Evolutionary conservation across 2,888 invertebrate species (phyloP), one percentile per base, ranked within the genome.

Genomic region (Stratiomys singularior): DNA sequence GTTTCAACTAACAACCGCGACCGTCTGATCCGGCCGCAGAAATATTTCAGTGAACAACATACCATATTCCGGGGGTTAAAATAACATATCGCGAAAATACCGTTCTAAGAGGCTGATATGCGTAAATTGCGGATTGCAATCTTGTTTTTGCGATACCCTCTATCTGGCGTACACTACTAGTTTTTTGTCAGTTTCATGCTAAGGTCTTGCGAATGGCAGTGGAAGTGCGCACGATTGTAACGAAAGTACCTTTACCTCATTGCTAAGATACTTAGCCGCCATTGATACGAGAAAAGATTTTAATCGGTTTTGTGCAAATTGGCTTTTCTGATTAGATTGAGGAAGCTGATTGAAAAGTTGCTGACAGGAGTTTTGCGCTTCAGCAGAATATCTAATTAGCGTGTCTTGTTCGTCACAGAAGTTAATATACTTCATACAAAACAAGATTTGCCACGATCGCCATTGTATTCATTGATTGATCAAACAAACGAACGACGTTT

Each of bases 261-360:
- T 25, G 74, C 58, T 74, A 60, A 74, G 74, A 74, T 74, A 58
- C 74, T 74, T 74, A 60, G 30, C 47, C 58, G 30, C 74, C 74
- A 74, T 74, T 74, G 74, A 74, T 74, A 74, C 74, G n/a, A 30
- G 74, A 60, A 74, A 60, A 74, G 74, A 74, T 74, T 74, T 74
- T 74, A 74, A 74, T 74, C 74, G 74, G 74, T 74, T 74, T 74
- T 60, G 74, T 74, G 74, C 74, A 74, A 74, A 74, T 74, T 74
- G 74, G 74, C 74, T 60, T 58, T 46, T 52, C 60, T 74, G 74
- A 74, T 74, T 74, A 58, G 58, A 28, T 74, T 23, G 44, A 25
- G 47, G 69, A 69, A 47, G 44, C 74, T 74, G 74, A 74, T 74
- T 74, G 74, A 74, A 74, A 74, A 74, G 74, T 74, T 74, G 74